Base-by-base conservation (phyloP, 2,888 invertebrate species). In the Orthosia cruda region DNA sequence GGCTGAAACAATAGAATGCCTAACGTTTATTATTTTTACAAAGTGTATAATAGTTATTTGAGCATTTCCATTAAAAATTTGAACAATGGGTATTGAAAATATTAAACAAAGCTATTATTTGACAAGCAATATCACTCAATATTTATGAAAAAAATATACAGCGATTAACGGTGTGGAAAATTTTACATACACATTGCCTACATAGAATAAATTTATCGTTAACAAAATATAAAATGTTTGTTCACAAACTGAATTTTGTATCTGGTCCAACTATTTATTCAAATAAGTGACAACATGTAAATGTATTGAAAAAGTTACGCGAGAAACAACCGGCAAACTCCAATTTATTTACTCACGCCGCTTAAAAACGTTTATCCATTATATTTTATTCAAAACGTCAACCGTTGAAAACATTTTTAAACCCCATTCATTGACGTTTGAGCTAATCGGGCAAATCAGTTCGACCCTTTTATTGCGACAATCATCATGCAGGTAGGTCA, bases 391-490 rank as follows among this genome's bases (percentile, higher is more conserved):
- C 23, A 16, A 66, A 79, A 74, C 64, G 52, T 79, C 59, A 68
- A 74, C 74, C 64, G 54, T 71, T 62, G 47, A 63, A 67, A 80
- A 70, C 59, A 59, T 62, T 74, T n/a, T 73, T 76, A 54, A 50
- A 61, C 50, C 58, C 23, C 59, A 66, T 63, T 71, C 32, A 78
- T 62, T 86, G 69, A 32, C 69, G 57, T 66, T 57, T 62, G 71
- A 71, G 67, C 81, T 77, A 83, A 89, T 81, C 77, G 71, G 57
- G 47, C 57, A 50, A 78, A 87, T 89, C 72, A 54, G 54, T 79
- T 85, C 80, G 74, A 79, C 66, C 78, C 71, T 80, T 85, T 84
- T 86, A 85, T 83, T 83, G 64, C 71, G 72, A 73, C 74, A 79
- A 73, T 74, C 70, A 72, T 64, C 74, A 74, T 83, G 68, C 79